Percentiles rank a stretch among this genome's conserved stretches.
Conservation (phyloP, 1,140 invertebrate species). For the Calosoma granatense region DNA sequence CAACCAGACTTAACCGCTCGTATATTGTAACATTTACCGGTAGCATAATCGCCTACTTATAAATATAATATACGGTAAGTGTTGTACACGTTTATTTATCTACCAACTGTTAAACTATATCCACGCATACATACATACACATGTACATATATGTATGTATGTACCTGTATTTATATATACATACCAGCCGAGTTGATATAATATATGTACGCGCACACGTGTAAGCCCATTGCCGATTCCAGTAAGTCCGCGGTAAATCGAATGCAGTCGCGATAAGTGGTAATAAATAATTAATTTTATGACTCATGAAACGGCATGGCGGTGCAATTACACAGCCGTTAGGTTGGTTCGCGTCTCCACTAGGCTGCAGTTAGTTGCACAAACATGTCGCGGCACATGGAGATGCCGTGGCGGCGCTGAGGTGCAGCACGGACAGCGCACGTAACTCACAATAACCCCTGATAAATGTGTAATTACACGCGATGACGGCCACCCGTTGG, state of each 20-base stretch:
- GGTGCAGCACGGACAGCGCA: not conserved
- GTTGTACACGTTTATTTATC: too few relatives aligned
- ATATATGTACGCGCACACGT: not conserved
- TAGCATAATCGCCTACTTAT: too few relatives aligned
- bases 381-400: not conserved
- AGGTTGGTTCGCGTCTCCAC: not conserved
- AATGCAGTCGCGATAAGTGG: not conserved
- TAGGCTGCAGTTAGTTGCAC: not conserved
- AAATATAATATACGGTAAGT: too few relatives aligned
- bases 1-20: too few relatives aligned
- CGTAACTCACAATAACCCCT: slow-evolving; percentile 1
- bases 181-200: not conserved
- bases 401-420: not conserved
- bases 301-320: not conserved
- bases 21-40: too few relatives aligned
- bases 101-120: not conserved
- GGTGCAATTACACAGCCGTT: not conserved
- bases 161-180: not conserved
- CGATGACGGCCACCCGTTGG: slow-evolving; percentile 7
- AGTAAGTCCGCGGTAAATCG: not conserved
- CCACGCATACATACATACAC: not conserved
- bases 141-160: slow-evolving; percentile 7
- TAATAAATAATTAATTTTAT: slow-evolving; percentile 8
- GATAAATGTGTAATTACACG: slow-evolving; percentile 8
- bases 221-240: too few relatives aligned